These are phyloP conservation scores for Porites lutea DNA, from an alignment of 64 coral and sea anemone genomes.

Conservation along the genomic window DNA sequence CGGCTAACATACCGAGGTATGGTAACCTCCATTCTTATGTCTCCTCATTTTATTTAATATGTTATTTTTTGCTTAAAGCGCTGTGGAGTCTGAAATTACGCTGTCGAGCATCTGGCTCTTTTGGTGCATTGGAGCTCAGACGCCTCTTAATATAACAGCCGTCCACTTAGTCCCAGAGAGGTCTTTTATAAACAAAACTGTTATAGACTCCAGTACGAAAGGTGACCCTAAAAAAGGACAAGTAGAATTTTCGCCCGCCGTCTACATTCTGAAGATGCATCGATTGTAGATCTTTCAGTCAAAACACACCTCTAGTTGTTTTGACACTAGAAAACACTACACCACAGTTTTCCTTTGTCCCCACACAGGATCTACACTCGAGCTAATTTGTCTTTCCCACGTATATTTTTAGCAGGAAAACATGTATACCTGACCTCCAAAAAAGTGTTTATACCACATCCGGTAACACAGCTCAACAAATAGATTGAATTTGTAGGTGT, in stretches of 20 bases:
- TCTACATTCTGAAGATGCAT: neutral
- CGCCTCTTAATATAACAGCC: neutral
- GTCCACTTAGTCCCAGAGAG: neutral
- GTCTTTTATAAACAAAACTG: neutral
- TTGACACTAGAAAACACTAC: neutral
- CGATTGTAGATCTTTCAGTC: neutral
- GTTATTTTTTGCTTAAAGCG: too few species aligned
- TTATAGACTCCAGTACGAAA: neutral
- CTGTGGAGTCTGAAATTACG: neutral
- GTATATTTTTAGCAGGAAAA: neutral
- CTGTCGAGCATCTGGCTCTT: neutral
- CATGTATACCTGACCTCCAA: neutral
- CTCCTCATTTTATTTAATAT: too few species aligned
- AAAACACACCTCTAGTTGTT: neutral
- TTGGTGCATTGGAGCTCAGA: neutral
- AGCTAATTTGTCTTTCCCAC: neutral
- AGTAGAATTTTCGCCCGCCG: neutral
- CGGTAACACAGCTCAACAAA: neutral
- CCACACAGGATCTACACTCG: neutral
- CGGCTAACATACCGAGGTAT: neutral
- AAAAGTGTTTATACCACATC: neutral
- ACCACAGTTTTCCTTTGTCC: neutral
- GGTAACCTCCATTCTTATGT: neutral
- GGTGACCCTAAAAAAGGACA: neutral
- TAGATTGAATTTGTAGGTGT: slow-evolving; percentile 10